phyloP scores from a whole-genome alignment of 2,113 vertebrate genomes.

The Labeo rohita region DNA sequence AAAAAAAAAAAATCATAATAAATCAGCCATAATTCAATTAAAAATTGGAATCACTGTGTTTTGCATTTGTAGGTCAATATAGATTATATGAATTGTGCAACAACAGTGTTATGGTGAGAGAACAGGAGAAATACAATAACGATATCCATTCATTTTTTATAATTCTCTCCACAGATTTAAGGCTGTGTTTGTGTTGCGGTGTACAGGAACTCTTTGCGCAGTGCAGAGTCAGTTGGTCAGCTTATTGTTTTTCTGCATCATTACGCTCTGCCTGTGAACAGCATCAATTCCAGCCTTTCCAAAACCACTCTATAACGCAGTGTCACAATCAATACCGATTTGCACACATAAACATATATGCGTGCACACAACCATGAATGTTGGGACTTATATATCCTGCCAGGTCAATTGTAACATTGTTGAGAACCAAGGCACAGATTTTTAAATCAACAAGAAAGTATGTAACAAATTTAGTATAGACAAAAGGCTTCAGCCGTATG shows the following conservation, averaged over 20 bases:
- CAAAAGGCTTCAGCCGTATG: background rate
- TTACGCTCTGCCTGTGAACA: constrained; percentile 25
- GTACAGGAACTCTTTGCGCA: constrained; percentile 1
- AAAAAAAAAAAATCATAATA: too few relatives aligned
- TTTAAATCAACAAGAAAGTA: background rate
- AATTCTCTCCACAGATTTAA: background rate
- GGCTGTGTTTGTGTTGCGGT: background rate
- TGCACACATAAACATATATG: background rate
- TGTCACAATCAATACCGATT: constrained; percentile 12
- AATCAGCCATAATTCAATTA: too few relatives aligned
- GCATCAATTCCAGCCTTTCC: constrained; percentile 12
- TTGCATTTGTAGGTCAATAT: too few relatives aligned
- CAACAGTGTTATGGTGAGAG: background rate
- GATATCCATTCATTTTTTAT: background rate
- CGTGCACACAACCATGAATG: background rate
- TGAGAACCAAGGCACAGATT: background rate
- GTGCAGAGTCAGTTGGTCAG: constrained; percentile 10
- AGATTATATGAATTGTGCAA: too few relatives aligned
- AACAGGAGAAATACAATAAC: background rate
- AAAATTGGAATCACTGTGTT: too few relatives aligned
- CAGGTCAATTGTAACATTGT: background rate
- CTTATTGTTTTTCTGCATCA: constrained; percentile 31
- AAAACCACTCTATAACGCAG: background rate
- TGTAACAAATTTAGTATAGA: background rate
- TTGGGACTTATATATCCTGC: background rate